A percentile compares a stretch with the other conserved stretches of the same genome.
phyloP scores from a whole-genome alignment of 2,797 vertebrate genomes.

The Paedocypris micromegethes region DNA sequence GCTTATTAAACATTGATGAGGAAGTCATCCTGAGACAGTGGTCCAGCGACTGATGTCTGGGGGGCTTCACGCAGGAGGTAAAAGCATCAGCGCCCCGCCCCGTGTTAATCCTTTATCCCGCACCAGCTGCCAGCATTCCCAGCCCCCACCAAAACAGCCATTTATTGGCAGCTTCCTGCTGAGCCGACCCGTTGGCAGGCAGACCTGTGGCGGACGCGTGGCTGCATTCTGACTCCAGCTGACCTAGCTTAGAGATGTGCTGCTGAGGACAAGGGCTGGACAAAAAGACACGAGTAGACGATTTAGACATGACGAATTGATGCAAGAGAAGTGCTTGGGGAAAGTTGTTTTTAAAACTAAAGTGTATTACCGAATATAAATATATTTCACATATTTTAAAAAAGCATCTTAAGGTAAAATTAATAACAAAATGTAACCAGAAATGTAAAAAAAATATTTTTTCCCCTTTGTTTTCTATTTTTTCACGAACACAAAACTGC shows the following conservation, averaged over 20 bases:
- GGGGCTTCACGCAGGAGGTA: conserved; percentile 52
- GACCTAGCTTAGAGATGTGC: neutral
- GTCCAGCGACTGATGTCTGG: conserved; percentile 16
- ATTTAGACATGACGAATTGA: too few species aligned
- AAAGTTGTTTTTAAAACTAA: too few species aligned
- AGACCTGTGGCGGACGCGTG: neutral
- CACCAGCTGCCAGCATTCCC: conserved; percentile 66
- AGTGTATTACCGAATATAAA: too few species aligned
- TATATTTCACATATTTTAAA: too few species aligned
- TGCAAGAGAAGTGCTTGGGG: too few species aligned
- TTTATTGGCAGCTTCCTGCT: conserved; percentile 44
- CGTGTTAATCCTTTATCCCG: conserved; percentile 69
- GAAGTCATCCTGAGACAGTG: conserved; percentile 39
- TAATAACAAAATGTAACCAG: too few species aligned
- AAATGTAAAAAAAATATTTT: too few species aligned
- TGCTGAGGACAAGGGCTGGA: neutral
- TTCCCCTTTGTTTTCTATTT: too few species aligned
- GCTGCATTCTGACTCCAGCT: conserved; percentile 4
- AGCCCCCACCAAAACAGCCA: conserved; percentile 43
- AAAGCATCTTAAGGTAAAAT: too few species aligned
- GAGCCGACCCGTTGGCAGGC: conserved; percentile 17
- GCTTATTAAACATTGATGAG: conserved; percentile 56
- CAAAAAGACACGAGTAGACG: conserved; percentile 1
- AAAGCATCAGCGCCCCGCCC: conserved; percentile 60
- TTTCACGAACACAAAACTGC: too few species aligned